Evolutionary conservation across 2,888 invertebrate species (phyloP).

Genomic region (Eupelmus urozonus): DNA sequence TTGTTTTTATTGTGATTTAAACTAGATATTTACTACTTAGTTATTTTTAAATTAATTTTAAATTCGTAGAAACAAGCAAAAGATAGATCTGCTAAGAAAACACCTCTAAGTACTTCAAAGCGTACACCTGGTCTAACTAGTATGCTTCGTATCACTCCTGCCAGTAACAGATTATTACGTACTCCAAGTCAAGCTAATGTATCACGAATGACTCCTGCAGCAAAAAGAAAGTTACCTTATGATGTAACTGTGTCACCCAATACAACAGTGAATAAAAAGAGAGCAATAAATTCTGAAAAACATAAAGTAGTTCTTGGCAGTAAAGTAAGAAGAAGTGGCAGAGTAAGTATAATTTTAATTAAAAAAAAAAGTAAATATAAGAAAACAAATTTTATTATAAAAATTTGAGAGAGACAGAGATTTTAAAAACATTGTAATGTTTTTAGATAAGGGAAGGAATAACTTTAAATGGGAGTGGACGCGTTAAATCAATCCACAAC

Average conservation of each 20-base stretch:
- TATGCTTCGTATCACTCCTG: slow-evolving; percentile 63
- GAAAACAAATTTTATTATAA: too few species aligned
- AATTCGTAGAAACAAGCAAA: slow-evolving; percentile 79
- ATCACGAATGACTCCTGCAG: slow-evolving; percentile 60
- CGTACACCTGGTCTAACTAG: slow-evolving; percentile 66
- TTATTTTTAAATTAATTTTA: slow-evolving; percentile 74
- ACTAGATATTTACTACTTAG: not conserved
- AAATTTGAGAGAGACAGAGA: too few species aligned
- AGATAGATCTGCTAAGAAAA: slow-evolving; percentile 72
- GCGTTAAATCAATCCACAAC: slow-evolving; percentile 16
- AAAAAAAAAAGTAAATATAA: too few species aligned
- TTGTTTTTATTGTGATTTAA: slow-evolving; percentile 38
- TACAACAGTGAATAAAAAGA: slow-evolving; percentile 64
- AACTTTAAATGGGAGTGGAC: slow-evolving; percentile 38
- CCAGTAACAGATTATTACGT: slow-evolving; percentile 60
- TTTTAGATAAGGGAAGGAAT: slow-evolving; percentile 21
- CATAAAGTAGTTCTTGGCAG: slow-evolving; percentile 61
- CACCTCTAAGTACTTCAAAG: slow-evolving; percentile 70
- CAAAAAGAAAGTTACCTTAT: slow-evolving; percentile 69
- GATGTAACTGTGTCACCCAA: slow-evolving; percentile 68
- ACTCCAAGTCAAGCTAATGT: slow-evolving; percentile 52
- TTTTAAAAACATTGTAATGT: too few species aligned
- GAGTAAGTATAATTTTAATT: slow-evolving; percentile 61
- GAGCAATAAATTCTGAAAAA: slow-evolving; percentile 64
- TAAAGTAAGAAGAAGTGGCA: slow-evolving; percentile 65